Conservation (phyloP, 1,140 invertebrate species). For the Chymomyza costata region DNA sequence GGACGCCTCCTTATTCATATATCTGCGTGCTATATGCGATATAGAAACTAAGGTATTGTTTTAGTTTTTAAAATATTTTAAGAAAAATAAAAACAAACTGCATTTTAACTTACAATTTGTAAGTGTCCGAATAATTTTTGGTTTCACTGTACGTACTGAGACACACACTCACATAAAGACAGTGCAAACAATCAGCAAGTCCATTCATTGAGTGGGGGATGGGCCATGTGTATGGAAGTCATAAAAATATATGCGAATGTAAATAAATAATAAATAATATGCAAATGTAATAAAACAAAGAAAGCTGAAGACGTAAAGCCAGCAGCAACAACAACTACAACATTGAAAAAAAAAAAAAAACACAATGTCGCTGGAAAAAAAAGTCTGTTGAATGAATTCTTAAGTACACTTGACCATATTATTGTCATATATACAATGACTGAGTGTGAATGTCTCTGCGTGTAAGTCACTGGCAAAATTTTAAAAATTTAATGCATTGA, state of each 20-base stretch:
- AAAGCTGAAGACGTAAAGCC: constrained; percentile 33
- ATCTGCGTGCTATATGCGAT: no score
- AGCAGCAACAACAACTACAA: constrained; percentile 12
- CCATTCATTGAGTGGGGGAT: constrained; percentile 19
- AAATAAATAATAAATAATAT: constrained; percentile 72
- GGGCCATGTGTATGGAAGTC: constrained; percentile 44
- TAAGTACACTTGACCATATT: constrained; percentile 60
- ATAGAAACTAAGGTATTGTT: no score
- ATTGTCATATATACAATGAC: constrained; percentile 9
- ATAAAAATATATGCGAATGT: constrained; percentile 55
- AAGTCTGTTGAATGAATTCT: constrained; percentile 50
- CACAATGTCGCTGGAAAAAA: constrained; percentile 2
- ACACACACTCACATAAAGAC: background rate
- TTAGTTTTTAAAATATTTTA: no score
- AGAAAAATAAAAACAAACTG: constrained; percentile 9
- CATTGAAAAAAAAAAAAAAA: background rate
- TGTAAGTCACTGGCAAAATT: background rate
- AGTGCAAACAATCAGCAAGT: constrained; percentile 26
- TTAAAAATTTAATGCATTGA: background rate
- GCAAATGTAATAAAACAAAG: constrained; percentile 72
- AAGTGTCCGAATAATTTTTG: no score
- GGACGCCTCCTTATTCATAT: no score
- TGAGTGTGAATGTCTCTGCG: background rate
- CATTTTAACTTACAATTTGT: no score
- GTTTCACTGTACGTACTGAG: no score